Evolutionary conservation across 2,797 vertebrate genomes (phyloP), one percentile per base, ranked within the genome.

Genomic region (Tauraco hartlaubi): DNA sequence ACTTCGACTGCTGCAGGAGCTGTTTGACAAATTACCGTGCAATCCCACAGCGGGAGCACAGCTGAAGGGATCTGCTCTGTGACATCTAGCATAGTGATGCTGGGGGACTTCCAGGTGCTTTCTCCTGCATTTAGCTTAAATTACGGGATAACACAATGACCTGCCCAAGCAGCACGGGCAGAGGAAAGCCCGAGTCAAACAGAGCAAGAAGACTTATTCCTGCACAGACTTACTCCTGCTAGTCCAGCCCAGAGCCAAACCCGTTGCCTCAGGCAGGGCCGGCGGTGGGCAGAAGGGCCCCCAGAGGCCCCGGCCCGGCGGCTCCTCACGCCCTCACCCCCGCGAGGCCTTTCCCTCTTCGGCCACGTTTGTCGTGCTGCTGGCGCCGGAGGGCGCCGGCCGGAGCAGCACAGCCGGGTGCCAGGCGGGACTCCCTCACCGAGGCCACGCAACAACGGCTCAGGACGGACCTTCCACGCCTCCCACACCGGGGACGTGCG

Each of bases 81-180:
- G 21, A 35, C 21, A 17, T 6, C 41, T 31, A 21, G 25, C 37
- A 9, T 0, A 37, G 5, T 0, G n/a, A 20, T 7, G 15, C 29
- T 4, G 8, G 7, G 10, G 15, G 28, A 2, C 35, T 19, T 55
- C 6, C 18, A 20, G 46, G 31, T 4, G 16, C 68, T 52, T 37
- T 7, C 9, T 41, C 12, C 44, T 48, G 12, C 14, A 5, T 12
- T 41, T n/a, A 56, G 37, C 10, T 23, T 9, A 9, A 54, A 12
- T 2, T 22, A 20, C 20, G 25, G 20, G 33, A 9, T 2, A 44
- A 48, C 31, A 19, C 15, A 5, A 7, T 7, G 2, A 6, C 58
- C 28, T 23, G 12, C 12, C 10, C 49, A 63, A 15, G 14, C 0
- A n/a, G 13, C 29, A 6, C 0, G 4, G 31, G 11, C 12, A 5